phyloP scores from a whole-genome alignment of 2,888 invertebrate species.

The Epistrophe grossulariae region DNA sequence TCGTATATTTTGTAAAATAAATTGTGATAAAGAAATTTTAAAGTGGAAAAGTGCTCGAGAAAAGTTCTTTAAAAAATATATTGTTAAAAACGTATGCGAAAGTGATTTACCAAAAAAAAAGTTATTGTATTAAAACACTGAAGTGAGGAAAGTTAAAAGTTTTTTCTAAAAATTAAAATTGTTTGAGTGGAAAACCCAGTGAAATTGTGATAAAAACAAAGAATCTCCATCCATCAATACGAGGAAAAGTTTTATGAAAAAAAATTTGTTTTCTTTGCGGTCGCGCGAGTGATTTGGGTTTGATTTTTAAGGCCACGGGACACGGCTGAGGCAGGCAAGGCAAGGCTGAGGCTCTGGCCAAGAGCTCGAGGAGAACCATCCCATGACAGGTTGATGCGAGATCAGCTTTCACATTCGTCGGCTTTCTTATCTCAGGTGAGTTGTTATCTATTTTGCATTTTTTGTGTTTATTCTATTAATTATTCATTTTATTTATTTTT shows the following conservation, averaged over 20 bases:
- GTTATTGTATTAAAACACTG: slow-evolving; percentile 15
- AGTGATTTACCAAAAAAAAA: slow-evolving; percentile 17
- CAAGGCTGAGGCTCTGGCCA: not conserved
- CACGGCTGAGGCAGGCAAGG: slow-evolving; percentile 2
- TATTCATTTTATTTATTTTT: slow-evolving; percentile 19
- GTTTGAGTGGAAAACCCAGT: slow-evolving; percentile 30
- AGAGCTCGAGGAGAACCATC: slow-evolving; percentile 1
- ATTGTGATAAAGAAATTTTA: slow-evolving; percentile 49
- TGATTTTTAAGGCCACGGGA: slow-evolving; percentile 44
- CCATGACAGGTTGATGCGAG: slow-evolving; percentile 67
- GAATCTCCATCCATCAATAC: not conserved
- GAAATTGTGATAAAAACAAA: slow-evolving; percentile 35
- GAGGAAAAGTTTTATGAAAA: slow-evolving; percentile 16
- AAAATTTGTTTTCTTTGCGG: slow-evolving; percentile 49
- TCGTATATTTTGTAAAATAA: slow-evolving; percentile 23
- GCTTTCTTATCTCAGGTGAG: slow-evolving; percentile 18
- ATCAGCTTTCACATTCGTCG: slow-evolving; percentile 38
- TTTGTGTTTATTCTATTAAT: not conserved
- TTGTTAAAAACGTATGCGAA: slow-evolving; percentile 11
- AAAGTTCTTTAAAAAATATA: not conserved
- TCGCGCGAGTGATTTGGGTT: slow-evolving; percentile 53
- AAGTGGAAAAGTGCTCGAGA: slow-evolving; percentile 30
- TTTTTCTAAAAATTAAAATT: not conserved
- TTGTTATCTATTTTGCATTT: not conserved
- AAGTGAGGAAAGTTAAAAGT: not conserved